Conservation (phyloP, 2,113 vertebrate genomes). For the Oreocharis arfaki region DNA sequence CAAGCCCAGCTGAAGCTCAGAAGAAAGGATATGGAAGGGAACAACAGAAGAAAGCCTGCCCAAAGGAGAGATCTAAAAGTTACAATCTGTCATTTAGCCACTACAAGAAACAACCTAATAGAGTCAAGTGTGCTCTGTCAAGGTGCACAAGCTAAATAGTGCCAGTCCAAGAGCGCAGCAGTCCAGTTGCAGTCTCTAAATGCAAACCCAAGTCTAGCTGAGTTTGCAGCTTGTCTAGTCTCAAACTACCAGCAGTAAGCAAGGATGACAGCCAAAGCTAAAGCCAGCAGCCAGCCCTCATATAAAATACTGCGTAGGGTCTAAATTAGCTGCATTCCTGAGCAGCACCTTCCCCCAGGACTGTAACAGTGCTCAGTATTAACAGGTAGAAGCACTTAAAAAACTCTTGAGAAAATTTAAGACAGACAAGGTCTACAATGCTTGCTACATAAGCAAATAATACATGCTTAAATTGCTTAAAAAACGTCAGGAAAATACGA, state of each 20-base stretch:
- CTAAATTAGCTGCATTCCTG: neutral
- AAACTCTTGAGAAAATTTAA: neutral
- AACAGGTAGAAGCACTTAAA: neutral
- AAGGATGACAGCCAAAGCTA: neutral
- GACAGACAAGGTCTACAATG: neutral
- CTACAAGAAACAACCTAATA: neutral
- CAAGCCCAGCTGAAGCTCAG: neutral
- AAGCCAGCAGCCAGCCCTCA: neutral
- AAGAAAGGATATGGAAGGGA: neutral
- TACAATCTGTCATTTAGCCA: neutral
- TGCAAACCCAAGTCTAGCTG: neutral
- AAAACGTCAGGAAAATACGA: neutral
- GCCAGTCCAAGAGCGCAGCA: neutral
- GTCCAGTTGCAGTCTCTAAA: neutral
- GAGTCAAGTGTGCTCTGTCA: neutral
- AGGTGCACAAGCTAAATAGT: neutral
- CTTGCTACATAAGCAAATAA: neutral
- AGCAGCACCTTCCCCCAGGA: neutral
- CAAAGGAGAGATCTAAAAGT: neutral
- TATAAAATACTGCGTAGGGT: neutral
- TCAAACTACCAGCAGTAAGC: neutral
- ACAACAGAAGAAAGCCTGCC: neutral
- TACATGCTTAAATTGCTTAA: neutral
- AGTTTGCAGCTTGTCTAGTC: slow-evolving; percentile 25
- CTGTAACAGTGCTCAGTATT: neutral